A percentile compares a stretch with the other conserved stretches of the same genome.
These are phyloP conservation scores for Idaea straminata DNA, from an alignment of 2,888 invertebrate species.

Conservation along the genomic window DNA sequence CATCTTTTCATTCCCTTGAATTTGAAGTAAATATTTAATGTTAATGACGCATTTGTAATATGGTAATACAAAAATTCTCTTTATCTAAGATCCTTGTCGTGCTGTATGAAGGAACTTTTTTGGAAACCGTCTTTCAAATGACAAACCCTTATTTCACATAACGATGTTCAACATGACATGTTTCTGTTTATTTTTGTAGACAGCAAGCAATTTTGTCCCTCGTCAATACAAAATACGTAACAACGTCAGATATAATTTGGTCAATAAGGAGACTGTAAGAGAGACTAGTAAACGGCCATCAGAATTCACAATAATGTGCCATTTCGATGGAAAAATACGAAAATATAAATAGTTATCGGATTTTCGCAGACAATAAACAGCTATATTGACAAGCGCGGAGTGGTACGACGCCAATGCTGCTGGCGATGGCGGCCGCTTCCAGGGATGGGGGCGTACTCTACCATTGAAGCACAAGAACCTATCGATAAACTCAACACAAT, in stretches of 20 bases:
- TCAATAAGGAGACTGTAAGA: constrained; percentile 13
- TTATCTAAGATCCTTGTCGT: neutral
- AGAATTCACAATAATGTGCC: constrained; percentile 8
- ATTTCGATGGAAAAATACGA: constrained; percentile 11
- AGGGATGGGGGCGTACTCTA: neutral
- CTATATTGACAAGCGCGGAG: constrained; percentile 19
- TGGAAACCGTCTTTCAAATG: constrained; percentile 20
- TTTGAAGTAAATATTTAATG: no score
- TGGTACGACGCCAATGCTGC: constrained; percentile 6
- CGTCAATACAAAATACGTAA: constrained; percentile 15
- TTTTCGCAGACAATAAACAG: constrained; percentile 22
- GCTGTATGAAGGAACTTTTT: constrained; percentile 12
- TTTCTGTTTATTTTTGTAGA: constrained; percentile 22
- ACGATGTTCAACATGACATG: constrained; percentile 23
- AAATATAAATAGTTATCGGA: constrained; percentile 18
- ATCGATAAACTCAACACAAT: neutral
- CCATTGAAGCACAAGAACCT: neutral
- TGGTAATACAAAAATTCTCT: no score
- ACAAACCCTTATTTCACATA: constrained; percentile 20
- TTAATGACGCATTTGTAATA: no score
- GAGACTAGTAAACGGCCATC: constrained; percentile 6
- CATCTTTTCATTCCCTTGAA: no score
- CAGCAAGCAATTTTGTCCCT: constrained; percentile 21
- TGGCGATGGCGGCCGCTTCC: neutral
- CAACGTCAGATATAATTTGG: constrained; percentile 20